phyloP scores from a whole-genome alignment of 2,797 vertebrate species.

The Petrocephalus schoutedeni region DNA sequence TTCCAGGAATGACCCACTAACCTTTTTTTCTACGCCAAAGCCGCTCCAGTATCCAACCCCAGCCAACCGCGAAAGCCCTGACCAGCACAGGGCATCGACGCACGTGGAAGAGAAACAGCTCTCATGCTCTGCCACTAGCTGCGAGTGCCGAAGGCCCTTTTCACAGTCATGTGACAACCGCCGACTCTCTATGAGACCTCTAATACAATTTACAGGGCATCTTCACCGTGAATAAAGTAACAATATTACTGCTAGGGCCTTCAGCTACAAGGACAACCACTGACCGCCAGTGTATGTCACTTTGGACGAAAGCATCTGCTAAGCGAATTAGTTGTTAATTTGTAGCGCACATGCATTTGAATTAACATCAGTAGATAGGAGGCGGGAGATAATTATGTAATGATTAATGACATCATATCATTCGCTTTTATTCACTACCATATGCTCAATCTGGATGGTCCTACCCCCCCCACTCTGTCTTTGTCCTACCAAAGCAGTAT shows the following conservation, averaged over 20 bases:
- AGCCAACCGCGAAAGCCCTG: background rate
- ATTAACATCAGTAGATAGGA: background rate
- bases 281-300: background rate
- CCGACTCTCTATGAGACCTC: background rate
- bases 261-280: background rate
- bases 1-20: background rate
- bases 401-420: constrained; percentile 18
- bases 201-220: background rate
- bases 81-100: background rate
- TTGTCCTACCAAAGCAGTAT: background rate
- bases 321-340: background rate
- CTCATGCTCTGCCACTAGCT: background rate
- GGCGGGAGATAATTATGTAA: background rate
- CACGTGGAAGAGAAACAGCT: background rate
- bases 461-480: background rate
- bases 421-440: constrained; percentile 11
- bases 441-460: constrained; percentile 1
- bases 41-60: background rate
- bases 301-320: constrained; percentile 4
- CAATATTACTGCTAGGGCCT: background rate
- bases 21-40: background rate
- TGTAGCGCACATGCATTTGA: background rate
- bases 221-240: background rate
- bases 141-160: too few relatives aligned
- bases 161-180: background rate